Base-by-base conservation (phyloP, 2,888 invertebrate genomes). In the Zaprionus bogoriensis region DNA sequence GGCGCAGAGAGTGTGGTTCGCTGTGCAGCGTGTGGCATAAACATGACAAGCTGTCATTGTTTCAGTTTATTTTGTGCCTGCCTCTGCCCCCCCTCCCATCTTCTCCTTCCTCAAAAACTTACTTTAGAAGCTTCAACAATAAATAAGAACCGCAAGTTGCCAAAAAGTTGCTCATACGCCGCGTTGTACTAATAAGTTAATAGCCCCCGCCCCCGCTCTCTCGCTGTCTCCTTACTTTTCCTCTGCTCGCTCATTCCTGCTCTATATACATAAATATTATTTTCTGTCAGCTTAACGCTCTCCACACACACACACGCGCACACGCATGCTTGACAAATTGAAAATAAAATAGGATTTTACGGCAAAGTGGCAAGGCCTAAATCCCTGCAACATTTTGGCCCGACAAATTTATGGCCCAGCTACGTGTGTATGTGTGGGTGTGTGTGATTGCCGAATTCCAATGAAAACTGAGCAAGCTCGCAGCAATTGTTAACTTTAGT, bases 271-370 rank as follows among this genome's bases (percentile, higher is more conserved):
- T 52, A 51, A 45, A 59, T 66, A 32, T 20, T 48, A 53, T 50
- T 59, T 41, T 19, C 68, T 66, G 73, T 74, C 73, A 65, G 73
- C 73, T 73, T 73, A 68, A 54, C 50, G 61, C 67, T 55, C 42
- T 23, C 22, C 14, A 19, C 50, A 27, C 46, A 47, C 58, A n/a
- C 36, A 12, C 36, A 36, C 17, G 7, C 36, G 17, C 10, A 9
- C 10, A 38, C 3, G 41, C 6, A 38, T 30, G 38, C 51, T 62
- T 79, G 80, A 77, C 83, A 80, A 83, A 80, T 80, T 83, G 77
- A 77, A 80, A 80, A 80, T 83, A 83, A 83, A 80, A 77, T 83
- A 66, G 75, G 75, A 83, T 83, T 83, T 82, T 68, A 77, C 73
- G 68, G 67, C 65, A 61, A 72, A 66, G 69, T 67, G 69, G 77